A percentile compares a stretch with the other conserved stretches of the same genome.
phyloP scores from a whole-genome alignment of 2,888 invertebrate genomes.

The Phyllotreta striolata region DNA sequence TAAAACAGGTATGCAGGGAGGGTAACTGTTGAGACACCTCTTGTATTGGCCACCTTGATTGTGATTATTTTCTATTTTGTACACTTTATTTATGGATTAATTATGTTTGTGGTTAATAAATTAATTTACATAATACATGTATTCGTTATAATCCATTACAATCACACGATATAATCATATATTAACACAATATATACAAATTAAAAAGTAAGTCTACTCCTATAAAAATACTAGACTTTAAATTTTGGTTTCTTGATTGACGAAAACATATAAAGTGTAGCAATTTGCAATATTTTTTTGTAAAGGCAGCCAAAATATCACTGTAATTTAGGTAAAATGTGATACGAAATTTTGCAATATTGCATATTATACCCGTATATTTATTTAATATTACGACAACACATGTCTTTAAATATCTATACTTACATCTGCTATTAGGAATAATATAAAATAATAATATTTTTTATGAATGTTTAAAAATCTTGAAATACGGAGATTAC shows the following conservation, averaged over 20 bases:
- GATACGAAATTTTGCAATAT: conserved; percentile 16
- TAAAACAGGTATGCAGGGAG: neutral
- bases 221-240: conserved; percentile 5
- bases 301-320: conserved; percentile 16
- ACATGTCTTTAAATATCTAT: neutral
- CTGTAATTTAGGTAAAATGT: conserved; percentile 7
- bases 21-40: no score
- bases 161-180: neutral
- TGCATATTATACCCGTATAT: conserved; percentile 7
- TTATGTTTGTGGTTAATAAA: no score
- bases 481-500: no score
- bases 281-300: neutral
- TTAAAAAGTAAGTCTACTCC: neutral
- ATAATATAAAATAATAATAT: no score
- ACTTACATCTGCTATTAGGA: no score
- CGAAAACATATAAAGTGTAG: conserved; percentile 6
- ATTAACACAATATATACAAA: conserved; percentile 26
- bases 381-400: neutral
- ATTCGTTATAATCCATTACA: no score
- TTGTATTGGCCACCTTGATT: neutral
- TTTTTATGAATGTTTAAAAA: no score
- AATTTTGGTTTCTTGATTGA: neutral
- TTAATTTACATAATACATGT: no score
- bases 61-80: conserved; percentile 4
- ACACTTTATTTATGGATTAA: neutral